Percentiles rank a stretch among this genome's conserved stretches.
Evolutionary conservation across 2,888 invertebrate species (phyloP).

Genomic region (Agrilus mali): DNA sequence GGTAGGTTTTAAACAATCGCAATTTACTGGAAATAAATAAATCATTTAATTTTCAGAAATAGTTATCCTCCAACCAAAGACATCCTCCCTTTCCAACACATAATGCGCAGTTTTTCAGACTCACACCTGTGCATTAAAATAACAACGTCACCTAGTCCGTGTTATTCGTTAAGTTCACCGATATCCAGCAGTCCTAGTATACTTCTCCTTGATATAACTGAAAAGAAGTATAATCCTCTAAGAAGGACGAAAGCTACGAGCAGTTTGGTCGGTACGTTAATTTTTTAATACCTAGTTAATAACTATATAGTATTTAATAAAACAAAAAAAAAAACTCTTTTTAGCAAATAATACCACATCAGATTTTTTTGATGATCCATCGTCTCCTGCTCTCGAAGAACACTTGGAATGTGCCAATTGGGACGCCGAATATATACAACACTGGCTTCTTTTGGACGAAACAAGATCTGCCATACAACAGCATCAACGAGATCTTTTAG

Average conservation of each 20-base stretch:
- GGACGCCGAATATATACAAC: conserved; percentile 63
- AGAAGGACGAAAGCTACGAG: conserved; percentile 43
- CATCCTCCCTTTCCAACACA: conserved; percentile 57
- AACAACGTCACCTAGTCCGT: conserved; percentile 45
- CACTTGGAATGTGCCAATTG: conserved; percentile 46
- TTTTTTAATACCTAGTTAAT: conserved; percentile 20
- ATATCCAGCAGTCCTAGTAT: conserved; percentile 49
- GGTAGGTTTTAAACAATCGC: conserved; percentile 15
- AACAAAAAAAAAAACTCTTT: neutral
- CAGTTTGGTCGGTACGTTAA: conserved; percentile 34
- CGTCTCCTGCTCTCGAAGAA: conserved; percentile 48
- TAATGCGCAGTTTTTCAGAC: conserved; percentile 62
- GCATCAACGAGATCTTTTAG: conserved; percentile 53
- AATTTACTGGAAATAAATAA: neutral
- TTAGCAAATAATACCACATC: conserved; percentile 22
- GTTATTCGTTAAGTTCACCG: conserved; percentile 42
- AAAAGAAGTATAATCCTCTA: conserved; percentile 39
- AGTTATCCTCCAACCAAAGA: conserved; percentile 61
- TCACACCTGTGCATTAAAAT: conserved; percentile 61
- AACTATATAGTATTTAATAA: neutral
- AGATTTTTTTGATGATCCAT: conserved; percentile 33
- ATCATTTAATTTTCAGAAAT: conserved; percentile 35
- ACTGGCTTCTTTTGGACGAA: conserved; percentile 62
- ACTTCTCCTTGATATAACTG: conserved; percentile 48
- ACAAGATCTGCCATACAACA: conserved; percentile 55